phyloP scores from a whole-genome alignment of 2,888 invertebrate genomes.

The Allacma fusca region DNA sequence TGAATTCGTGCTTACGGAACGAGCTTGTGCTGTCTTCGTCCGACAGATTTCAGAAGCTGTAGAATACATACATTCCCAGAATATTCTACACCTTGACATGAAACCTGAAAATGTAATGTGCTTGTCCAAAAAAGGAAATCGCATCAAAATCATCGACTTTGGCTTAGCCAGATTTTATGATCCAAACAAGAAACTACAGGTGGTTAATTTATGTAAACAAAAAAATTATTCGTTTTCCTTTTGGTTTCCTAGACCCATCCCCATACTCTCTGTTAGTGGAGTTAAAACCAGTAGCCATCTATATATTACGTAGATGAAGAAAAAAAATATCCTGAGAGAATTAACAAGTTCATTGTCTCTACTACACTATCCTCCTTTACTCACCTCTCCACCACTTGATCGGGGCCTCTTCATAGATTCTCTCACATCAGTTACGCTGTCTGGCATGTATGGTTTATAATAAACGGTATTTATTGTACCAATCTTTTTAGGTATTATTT shows the following conservation, averaged over 20 bases:
- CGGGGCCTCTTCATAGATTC: not conserved
- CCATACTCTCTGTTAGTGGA: constrained; percentile 63
- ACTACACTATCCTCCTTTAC: not conserved
- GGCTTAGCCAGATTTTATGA: constrained; percentile 93
- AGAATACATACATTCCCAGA: constrained; percentile 91
- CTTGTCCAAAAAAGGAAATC: constrained; percentile 93
- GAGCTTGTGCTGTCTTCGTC: constrained; percentile 95
- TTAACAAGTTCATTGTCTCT: constrained; percentile 34
- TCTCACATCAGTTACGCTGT: not conserved
- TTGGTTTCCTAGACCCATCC: not conserved
- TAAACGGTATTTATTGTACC: constrained; percentile 16
- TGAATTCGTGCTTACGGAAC: constrained; percentile 95
- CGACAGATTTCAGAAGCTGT: constrained; percentile 98
- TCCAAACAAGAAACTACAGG: constrained; percentile 86
- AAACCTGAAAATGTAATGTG: constrained; percentile 99
- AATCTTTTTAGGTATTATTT: constrained; percentile 74
- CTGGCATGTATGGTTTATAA: not conserved
- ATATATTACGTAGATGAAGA: not conserved
- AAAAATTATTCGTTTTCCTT: constrained; percentile 8
- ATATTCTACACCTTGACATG: constrained; percentile 95
- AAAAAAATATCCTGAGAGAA: not conserved
- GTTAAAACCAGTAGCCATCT: constrained; percentile 32
- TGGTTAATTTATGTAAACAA: constrained; percentile 39
- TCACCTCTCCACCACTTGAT: too few relatives aligned
- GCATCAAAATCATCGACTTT: constrained; percentile 98